Percentiles rank a stretch among this genome's conserved stretches.
Conservation (phyloP, 2,797 vertebrate genomes). For the Leuciscus waleckii region DNA sequence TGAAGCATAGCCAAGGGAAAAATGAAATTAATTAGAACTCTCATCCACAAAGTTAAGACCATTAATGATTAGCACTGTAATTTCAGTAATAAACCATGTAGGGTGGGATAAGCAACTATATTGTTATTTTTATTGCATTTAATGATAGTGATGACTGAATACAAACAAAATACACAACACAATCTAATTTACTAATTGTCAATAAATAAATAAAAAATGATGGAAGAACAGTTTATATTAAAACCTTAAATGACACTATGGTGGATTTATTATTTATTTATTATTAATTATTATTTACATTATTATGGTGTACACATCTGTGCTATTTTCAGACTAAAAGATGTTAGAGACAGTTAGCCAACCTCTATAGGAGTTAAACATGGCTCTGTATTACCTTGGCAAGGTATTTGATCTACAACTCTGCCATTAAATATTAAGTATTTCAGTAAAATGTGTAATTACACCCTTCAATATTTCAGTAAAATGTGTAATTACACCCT, state of each 20-base stretch:
- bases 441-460: conserved; percentile 13
- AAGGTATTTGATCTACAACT: conserved; percentile 20
- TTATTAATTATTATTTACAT: background rate
- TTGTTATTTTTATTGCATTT: background rate
- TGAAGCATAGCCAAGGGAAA: conserved; percentile 46
- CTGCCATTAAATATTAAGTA: background rate
- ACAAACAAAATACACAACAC: background rate
- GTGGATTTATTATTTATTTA: background rate
- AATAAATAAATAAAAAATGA: background rate
- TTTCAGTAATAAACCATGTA: conserved; percentile 26
- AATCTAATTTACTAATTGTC: background rate
- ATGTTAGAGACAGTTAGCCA: background rate
- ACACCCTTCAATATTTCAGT: background rate
- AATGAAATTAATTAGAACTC: conserved; percentile 43
- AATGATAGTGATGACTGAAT: background rate
- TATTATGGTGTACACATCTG: background rate
- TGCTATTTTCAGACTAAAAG: background rate
- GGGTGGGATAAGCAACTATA: background rate
- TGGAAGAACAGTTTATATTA: background rate
- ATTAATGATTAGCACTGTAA: conserved; percentile 30
- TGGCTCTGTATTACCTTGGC: background rate
- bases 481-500: conserved; percentile 6
- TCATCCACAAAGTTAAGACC: conserved; percentile 33
- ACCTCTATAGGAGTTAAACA: background rate
- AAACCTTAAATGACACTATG: background rate